A percentile compares a stretch with the other conserved stretches of the same genome.
Conservation (phyloP, 2,797 vertebrate species). For the Delichon dasypus region DNA sequence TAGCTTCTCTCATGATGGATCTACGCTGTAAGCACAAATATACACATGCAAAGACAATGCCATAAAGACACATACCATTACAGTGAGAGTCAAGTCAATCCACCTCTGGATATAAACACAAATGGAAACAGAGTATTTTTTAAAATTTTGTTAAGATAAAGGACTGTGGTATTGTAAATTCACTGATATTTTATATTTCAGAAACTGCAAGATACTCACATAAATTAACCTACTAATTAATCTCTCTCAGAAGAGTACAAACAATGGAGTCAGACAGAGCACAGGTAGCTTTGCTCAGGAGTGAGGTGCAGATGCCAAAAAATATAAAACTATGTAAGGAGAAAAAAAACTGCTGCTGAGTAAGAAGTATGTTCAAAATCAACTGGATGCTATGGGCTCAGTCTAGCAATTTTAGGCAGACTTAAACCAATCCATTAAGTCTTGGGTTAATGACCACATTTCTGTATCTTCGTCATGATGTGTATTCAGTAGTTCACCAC, state of each 20-base stretch:
- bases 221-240: conserved; percentile 32
- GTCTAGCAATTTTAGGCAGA: neutral
- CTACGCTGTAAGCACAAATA: neutral
- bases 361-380: neutral
- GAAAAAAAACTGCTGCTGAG: neutral
- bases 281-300: neutral
- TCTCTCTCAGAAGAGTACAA: conserved; percentile 4
- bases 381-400: neutral
- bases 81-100: neutral
- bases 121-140: conserved; percentile 30
- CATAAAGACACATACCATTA: neutral
- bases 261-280: neutral
- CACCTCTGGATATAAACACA: neutral
- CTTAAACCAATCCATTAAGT: neutral
- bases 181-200: neutral
- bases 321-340: neutral
- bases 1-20: neutral
- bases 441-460: neutral
- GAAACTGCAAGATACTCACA: conserved; percentile 10
- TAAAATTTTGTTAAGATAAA: neutral
- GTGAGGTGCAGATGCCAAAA: neutral
- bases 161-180: neutral
- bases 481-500: neutral
- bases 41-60: neutral
- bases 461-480: neutral